Base-by-base conservation (phyloP, 2,113 vertebrate genomes). In the Dipodomys spectabilis region DNA sequence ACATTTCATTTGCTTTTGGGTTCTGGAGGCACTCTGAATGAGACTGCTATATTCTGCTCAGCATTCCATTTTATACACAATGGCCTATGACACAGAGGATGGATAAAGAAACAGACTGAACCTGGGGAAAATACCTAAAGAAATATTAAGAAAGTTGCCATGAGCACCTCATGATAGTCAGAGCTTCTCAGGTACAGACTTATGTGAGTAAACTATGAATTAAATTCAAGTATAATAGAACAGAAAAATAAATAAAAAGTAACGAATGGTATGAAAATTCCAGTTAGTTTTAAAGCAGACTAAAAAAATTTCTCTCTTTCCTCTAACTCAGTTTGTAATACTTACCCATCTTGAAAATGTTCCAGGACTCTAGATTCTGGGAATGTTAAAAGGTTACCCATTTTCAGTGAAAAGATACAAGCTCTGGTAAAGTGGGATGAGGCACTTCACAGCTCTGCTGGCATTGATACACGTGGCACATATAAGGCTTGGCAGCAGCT, bases 401-500 rank as follows among this genome's bases (percentile, higher is more conserved):
- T 32, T 0, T 18, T 49, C 53, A 23, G 91, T 23, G 92, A 98
- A 99, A 99, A 99, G 99, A 99, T 99, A 99, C 99, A 99, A 99
- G 98, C 99, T 99, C 98, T 99, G 99, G 98, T 99, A 99, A 88
- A 99, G 99, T 0, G 99, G 99, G 96, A 99, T 99, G 79, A 99
- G 99, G 71, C 99, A 99, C 98, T 99, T 99, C 97, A 99, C 99
- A 0, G 99, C 99, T 98, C 99, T 98, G 98, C 99, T 99, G 98
- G 99, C 99, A 1, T 99, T 99, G 98, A 99, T 99, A 97, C 99
- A 99, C 0, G 99, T 99, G 98, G 99, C 99, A 95, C 99, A 99
- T 69, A 99, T 99, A 90, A 99, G 98, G 97, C 99, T 99, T 64
- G 99, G 99, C 98, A 99, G 98, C 88, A 99, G 98, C 68, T 98